A percentile compares a stretch with the other conserved stretches of the same genome.
phyloP scores from a whole-genome alignment of 2,113 vertebrate species.

The Cathartes aura region DNA sequence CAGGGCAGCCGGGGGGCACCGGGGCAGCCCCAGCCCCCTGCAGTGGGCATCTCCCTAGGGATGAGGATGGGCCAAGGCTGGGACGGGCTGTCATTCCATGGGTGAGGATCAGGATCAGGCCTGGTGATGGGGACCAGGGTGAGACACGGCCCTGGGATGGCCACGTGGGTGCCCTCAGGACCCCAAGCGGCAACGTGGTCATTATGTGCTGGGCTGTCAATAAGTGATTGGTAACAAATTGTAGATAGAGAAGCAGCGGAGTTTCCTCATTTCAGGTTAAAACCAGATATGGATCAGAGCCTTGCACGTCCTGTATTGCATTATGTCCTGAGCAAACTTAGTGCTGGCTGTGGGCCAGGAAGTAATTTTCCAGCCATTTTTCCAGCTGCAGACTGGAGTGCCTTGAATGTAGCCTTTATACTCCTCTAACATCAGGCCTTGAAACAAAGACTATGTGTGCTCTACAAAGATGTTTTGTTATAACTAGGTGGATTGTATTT shows the following conservation, averaged over 20 bases:
- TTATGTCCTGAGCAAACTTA: constrained; percentile 26
- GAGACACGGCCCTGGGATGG: neutral
- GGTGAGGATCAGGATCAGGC: neutral
- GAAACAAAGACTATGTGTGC: constrained; percentile 63
- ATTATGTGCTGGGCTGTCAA: neutral
- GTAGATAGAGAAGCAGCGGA: neutral
- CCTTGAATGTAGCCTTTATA: constrained; percentile 60
- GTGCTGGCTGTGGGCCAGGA: constrained; percentile 37
- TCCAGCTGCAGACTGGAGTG: constrained; percentile 43
- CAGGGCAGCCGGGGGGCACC: neutral
- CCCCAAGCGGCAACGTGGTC: fast-evolving
- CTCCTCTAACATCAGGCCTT: neutral
- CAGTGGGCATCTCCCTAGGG: fast-evolving
- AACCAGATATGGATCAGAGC: neutral
- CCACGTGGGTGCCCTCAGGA: fast-evolving
- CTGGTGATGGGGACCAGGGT: neutral
- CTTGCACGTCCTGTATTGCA: neutral
- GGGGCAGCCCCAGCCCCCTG: fast-evolving
- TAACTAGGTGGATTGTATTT: constrained; percentile 55
- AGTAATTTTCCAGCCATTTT: constrained; percentile 66
- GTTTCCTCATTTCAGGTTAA: neutral
- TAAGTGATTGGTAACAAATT: neutral
- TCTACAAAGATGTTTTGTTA: constrained; percentile 59
- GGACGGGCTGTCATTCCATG: fast-evolving
- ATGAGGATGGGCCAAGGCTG: neutral